Evolutionary conservation across 64 coral and sea anemone genomes (phyloP), one percentile per base, ranked within the genome.

Genomic region (Anthopleura sola): DNA sequence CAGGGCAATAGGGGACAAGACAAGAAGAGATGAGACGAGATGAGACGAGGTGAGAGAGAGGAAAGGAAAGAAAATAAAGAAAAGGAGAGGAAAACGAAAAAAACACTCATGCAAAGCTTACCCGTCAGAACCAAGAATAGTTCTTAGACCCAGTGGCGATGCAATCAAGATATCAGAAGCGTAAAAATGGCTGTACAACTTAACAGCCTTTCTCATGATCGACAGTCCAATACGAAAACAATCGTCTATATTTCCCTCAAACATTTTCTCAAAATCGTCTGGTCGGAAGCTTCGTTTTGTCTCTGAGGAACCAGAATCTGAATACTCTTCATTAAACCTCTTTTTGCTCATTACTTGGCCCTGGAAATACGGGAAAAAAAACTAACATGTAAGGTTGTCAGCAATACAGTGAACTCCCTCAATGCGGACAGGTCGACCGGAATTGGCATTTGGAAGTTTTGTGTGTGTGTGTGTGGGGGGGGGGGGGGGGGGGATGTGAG

Each of bases 271-370:
- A 39, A 98, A 98, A 24, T 98, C 96, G 0, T 85, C 87, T 50
- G 91, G 71, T 51, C 60, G 49, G 17, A 84, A 86, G 12, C 78
- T 84, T 49, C 76, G 49, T n/a, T 88, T 90, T 16, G 54, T 74
- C 6, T 92, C 87, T 33, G 85, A 83, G 60, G 44, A 60, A 64
- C 75, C 47, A 6, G 78, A 50, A 34, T 86, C 86, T 66, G 87
- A 81, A 23, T 92, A 98, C 31, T 98, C 89, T 60, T 98, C 87
- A 39, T 80, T 83, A 77, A 98, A 98, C 46, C 96, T 56, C 60
- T 98, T 98, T 49, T 91, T 98, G 57, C 94, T 94, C 96, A 94
- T 98, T 40, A 98, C 92, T 85, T 98, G 96, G 31, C 90, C 92
- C 96, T 98, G 46, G 18, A 83, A 2, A 78, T 8, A 34, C 1